These are phyloP conservation scores for Rhagoletis pomonella DNA, from an alignment of 1,140 invertebrate genomes.

Conservation along the genomic window DNA sequence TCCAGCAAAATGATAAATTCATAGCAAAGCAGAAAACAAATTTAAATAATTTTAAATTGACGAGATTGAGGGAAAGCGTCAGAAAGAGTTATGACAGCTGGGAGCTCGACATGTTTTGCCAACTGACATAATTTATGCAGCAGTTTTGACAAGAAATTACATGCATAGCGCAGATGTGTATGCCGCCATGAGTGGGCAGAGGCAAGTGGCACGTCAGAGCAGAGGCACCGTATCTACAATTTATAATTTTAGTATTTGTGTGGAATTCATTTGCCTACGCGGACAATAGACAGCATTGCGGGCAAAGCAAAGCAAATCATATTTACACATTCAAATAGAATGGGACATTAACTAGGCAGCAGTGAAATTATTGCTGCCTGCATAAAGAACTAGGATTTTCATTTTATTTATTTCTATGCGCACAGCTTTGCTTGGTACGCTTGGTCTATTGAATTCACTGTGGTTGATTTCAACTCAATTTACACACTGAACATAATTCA, in stretches of 20 bases:
- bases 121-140: constrained; percentile 47
- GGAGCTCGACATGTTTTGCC: constrained; percentile 47
- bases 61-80: constrained; percentile 40
- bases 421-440: too few species aligned
- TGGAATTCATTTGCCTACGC: not conserved
- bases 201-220: not conserved
- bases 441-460: too few species aligned
- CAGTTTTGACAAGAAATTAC: constrained; percentile 44
- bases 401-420: too few species aligned
- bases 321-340: too few species aligned
- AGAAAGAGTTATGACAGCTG: constrained; percentile 48
- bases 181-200: not conserved
- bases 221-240: not conserved
- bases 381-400: too few species aligned
- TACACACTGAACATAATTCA: too few species aligned
- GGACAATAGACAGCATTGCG: too few species aligned
- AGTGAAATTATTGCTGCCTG: too few species aligned
- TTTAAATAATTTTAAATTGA: constrained; percentile 38
- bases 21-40: not conserved
- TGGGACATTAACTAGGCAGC: too few species aligned
- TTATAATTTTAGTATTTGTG: not conserved
- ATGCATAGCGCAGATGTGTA: not conserved
- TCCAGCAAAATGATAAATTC: constrained; percentile 15
- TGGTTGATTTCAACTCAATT: too few species aligned
- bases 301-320: too few species aligned